phyloP scores from a whole-genome alignment of 2,113 vertebrate genomes.

The Dipodomys merriami region DNA sequence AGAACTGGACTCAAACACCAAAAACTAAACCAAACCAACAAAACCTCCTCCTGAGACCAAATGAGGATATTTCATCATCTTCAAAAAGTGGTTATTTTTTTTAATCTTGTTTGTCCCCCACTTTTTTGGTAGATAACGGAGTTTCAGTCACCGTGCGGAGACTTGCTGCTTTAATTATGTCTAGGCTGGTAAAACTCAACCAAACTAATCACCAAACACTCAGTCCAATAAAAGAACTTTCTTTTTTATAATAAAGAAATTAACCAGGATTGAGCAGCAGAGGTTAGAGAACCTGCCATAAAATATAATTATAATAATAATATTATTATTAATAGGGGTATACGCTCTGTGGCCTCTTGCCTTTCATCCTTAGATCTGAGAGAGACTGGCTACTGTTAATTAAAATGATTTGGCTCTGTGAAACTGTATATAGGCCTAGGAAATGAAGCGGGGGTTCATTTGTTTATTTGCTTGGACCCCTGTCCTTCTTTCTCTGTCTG shows the following conservation, averaged over 20 bases:
- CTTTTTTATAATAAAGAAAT: conserved; percentile 67
- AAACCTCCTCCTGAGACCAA: too few species aligned
- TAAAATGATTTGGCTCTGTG: background rate
- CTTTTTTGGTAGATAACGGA: background rate
- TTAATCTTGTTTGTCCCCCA: background rate
- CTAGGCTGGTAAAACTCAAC: conserved; percentile 69
- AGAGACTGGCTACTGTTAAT: conserved; percentile 52
- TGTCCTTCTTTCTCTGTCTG: background rate
- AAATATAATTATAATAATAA: conserved; percentile 75
- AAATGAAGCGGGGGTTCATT: background rate
- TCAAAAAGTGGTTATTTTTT: background rate
- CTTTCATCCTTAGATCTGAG: conserved; percentile 67
- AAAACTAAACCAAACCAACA: too few species aligned
- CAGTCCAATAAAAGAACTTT: conserved; percentile 63
- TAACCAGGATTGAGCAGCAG: conserved; percentile 51
- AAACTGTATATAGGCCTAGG: background rate
- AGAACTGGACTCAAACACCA: background rate
- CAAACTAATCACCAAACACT: conserved; percentile 61
- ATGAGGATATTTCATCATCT: background rate
- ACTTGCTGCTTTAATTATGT: conserved; percentile 55
- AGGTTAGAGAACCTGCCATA: conserved; percentile 62
- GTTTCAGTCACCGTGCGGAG: background rate
- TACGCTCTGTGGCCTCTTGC: background rate
- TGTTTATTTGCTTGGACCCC: background rate
- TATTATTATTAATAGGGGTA: conserved; percentile 69